A percentile compares a stretch with the other conserved stretches of the same genome.
Conservation (phyloP, 2,797 vertebrate species). For the Acrossocheilus wenchowensis region DNA sequence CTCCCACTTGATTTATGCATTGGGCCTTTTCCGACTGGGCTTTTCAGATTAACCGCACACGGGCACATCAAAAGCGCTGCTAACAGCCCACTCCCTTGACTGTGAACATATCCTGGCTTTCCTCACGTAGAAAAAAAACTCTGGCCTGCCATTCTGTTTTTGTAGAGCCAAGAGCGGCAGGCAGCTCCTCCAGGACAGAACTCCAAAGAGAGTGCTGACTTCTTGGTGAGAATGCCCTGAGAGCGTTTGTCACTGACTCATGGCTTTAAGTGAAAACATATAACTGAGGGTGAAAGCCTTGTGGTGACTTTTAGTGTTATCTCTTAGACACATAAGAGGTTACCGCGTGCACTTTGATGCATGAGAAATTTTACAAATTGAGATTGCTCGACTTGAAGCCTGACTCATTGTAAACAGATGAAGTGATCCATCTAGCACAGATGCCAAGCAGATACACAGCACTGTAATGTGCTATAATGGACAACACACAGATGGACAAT, state of each 20-base stretch:
- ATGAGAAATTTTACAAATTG: background rate
- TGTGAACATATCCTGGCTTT: slow-evolving; percentile 57
- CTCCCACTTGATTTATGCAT: slow-evolving; percentile 60
- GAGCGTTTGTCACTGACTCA: slow-evolving; percentile 46
- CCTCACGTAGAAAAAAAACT: slow-evolving; percentile 42
- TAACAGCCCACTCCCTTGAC: slow-evolving; percentile 63
- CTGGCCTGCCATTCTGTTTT: slow-evolving; percentile 48
- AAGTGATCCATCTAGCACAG: slow-evolving; percentile 27
- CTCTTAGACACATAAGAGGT: slow-evolving; percentile 26
- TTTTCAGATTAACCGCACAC: slow-evolving; percentile 62
- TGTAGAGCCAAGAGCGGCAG: slow-evolving; percentile 34
- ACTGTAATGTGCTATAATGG: slow-evolving; percentile 19
- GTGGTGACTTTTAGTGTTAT: slow-evolving; percentile 7
- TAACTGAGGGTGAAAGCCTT: slow-evolving; percentile 39
- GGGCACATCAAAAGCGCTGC: slow-evolving; percentile 64
- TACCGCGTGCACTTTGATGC: slow-evolving; percentile 19
- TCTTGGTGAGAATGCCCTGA: slow-evolving; percentile 48
- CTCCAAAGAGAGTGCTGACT: slow-evolving; percentile 50
- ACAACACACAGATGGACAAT: slow-evolving; percentile 29
- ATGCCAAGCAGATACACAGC: slow-evolving; percentile 13
- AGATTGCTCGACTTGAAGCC: slow-evolving; percentile 22
- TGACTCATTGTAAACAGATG: slow-evolving; percentile 44
- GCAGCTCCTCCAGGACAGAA: slow-evolving; percentile 49
- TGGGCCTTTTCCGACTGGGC: slow-evolving; percentile 60
- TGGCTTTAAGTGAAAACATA: slow-evolving; percentile 43